These are phyloP conservation scores for Gymnothorax javanicus DNA, from an alignment of 2,797 vertebrate species.

Conservation along the genomic window DNA sequence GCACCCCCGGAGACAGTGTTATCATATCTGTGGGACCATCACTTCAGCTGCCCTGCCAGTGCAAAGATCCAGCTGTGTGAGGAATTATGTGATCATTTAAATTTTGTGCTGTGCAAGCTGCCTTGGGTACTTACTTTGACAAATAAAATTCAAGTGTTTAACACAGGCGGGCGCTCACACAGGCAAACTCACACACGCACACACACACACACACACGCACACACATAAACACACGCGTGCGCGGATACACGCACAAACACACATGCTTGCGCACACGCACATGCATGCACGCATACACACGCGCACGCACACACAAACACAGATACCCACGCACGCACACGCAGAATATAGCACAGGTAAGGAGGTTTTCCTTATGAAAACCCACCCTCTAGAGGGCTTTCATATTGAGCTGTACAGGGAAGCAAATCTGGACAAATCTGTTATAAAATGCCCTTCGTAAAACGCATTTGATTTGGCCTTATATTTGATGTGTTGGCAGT, in stretches of 20 bases:
- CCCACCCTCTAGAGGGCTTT: neutral
- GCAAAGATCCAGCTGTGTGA: neutral
- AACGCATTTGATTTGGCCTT: neutral
- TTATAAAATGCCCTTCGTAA: neutral
- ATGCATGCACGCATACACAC: neutral
- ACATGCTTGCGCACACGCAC: neutral
- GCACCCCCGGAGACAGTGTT: neutral
- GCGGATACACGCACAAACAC: neutral
- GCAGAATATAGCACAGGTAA: neutral
- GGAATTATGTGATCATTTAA: neutral
- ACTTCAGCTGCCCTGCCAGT: neutral
- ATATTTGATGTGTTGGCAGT: neutral
- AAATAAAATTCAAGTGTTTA: neutral
- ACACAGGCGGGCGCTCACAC: too few relatives aligned
- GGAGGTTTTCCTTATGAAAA: neutral
- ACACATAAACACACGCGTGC: neutral
- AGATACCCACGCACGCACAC: neutral
- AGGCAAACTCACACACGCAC: neutral
- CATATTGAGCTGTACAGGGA: neutral
- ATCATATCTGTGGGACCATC: too few relatives aligned
- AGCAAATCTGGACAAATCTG: neutral
- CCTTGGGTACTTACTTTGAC: neutral
- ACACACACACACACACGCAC: neutral
- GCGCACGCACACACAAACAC: neutral
- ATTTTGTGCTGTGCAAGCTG: neutral